Base-by-base conservation (phyloP, 2,888 invertebrate genomes). In the Stictocephala bisonia region DNA sequence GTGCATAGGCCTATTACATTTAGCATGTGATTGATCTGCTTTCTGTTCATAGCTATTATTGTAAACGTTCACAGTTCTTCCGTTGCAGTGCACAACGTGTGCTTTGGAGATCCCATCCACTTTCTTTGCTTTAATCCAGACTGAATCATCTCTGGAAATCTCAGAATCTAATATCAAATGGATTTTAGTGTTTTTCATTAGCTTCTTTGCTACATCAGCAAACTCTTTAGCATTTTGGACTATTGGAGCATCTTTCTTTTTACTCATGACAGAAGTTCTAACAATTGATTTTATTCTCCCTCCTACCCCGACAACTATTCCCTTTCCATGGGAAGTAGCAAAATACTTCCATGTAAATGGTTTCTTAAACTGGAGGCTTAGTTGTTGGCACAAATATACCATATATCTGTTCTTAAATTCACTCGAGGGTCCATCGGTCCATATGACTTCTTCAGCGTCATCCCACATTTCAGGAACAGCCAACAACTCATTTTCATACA, bases 111-210 rank as follows among this genome's bases (percentile, higher is more conserved):
- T 35, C 35, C 35, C 35, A 35, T 35, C 35, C 35, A 35, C 35
- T 11, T 35, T 35, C 35, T 35, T 35, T 11, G 35, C 35, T 35
- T 35, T 35, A 35, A 35, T 66, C 66, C 48, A 66, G 20, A 66
- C 66, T 66, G 44, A 11, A 66, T 66, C 44, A 13, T 66, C 26
- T 66, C 66, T 64, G 48, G 66, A 44, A 66, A 66, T 66, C 22
- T 66, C 66, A 11, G 22, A 26, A n/a, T 66, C 44, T n/a, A 3
- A 27, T 26, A 66, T 66, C 44, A 48, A 15, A n/a, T 26, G 22
- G 7, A 66, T 1, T 3, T 66, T 6, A n/a, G 66, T 66, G 7
- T 11, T 26, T 48, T 22, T 24, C 48, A 66, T 66, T 2, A 66
- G 44, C 26, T 66, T 66, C 22, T 66, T 66, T 1, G 44, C 26